Conservation (phyloP, 2,797 vertebrate species). For the Capromys pilorides region DNA sequence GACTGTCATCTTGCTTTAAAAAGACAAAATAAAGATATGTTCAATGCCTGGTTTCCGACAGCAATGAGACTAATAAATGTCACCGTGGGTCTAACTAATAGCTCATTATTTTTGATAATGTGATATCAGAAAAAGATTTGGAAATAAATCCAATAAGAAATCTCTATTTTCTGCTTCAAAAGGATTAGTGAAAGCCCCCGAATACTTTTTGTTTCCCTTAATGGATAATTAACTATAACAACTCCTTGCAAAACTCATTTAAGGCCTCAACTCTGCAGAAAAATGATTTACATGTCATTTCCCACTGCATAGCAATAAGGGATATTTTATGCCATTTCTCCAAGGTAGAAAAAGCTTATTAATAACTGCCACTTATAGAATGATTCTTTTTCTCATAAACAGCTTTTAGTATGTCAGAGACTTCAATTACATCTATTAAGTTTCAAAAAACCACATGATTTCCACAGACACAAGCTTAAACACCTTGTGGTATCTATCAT, state of each 20-base stretch:
- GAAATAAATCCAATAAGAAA: background rate
- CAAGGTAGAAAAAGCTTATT: slow-evolving; percentile 3
- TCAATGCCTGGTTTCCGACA: background rate
- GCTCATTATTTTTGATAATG: slow-evolving; percentile 46
- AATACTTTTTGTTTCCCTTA: background rate
- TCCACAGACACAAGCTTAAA: background rate
- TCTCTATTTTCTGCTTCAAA: slow-evolving; percentile 8
- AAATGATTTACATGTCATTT: slow-evolving; percentile 30
- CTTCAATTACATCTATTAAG: background rate
- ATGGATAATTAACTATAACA: slow-evolving; percentile 50
- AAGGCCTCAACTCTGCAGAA: slow-evolving; percentile 48
- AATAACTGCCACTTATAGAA: background rate
- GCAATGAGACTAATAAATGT: slow-evolving; percentile 46
- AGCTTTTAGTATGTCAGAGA: slow-evolving; percentile 6
- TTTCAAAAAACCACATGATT: slow-evolving; percentile 5
- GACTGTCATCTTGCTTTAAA: slow-evolving; percentile 35
- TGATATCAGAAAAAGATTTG: background rate
- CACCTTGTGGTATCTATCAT: background rate
- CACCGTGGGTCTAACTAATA: background rate
- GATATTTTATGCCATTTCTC: slow-evolving; percentile 35
- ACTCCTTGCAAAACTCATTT: slow-evolving; percentile 49
- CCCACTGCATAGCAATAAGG: background rate
- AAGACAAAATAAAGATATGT: slow-evolving; percentile 41
- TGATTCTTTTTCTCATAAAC: background rate
- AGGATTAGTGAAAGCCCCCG: background rate